Conservation (phyloP, 2,888 invertebrate genomes). For the Cabera pusaria region DNA sequence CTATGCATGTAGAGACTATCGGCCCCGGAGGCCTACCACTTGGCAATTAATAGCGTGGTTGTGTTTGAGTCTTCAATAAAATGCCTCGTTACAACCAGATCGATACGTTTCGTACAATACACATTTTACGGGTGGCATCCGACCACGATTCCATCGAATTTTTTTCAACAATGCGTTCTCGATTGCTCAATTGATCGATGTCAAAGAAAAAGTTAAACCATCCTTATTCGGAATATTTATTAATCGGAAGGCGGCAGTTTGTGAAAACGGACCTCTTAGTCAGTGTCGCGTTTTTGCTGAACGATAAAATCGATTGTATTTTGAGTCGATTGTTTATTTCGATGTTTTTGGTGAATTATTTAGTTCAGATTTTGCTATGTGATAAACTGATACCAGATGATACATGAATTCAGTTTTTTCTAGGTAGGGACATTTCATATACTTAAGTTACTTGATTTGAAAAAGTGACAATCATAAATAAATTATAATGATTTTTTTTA, state of each 20-base stretch:
- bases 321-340: slow-evolving; percentile 23
- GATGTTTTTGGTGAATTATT: slow-evolving; percentile 13
- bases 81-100: too few relatives aligned
- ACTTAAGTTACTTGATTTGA: too few relatives aligned
- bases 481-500: too few relatives aligned
- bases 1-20: too few relatives aligned
- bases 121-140: slow-evolving; percentile 14
- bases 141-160: slow-evolving; percentile 5
- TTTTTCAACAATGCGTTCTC: slow-evolving; percentile 24
- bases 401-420: too few relatives aligned
- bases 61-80: too few relatives aligned
- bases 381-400: too few relatives aligned
- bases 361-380: slow-evolving; percentile 6
- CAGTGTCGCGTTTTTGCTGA: slow-evolving; percentile 18
- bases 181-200: slow-evolving; percentile 37
- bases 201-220: slow-evolving; percentile 35
- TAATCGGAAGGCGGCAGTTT: slow-evolving; percentile 34
- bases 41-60: too few relatives aligned
- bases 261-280: slow-evolving; percentile 24
- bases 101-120: too few relatives aligned
- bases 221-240: slow-evolving; percentile 39
- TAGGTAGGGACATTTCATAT: too few relatives aligned
- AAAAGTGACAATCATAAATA: too few relatives aligned
- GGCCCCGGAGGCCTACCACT: too few relatives aligned
- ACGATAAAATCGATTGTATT: slow-evolving; percentile 25